Conservation (phyloP, 1,140 invertebrate genomes). For the Ditylenchus dipsaci region DNA sequence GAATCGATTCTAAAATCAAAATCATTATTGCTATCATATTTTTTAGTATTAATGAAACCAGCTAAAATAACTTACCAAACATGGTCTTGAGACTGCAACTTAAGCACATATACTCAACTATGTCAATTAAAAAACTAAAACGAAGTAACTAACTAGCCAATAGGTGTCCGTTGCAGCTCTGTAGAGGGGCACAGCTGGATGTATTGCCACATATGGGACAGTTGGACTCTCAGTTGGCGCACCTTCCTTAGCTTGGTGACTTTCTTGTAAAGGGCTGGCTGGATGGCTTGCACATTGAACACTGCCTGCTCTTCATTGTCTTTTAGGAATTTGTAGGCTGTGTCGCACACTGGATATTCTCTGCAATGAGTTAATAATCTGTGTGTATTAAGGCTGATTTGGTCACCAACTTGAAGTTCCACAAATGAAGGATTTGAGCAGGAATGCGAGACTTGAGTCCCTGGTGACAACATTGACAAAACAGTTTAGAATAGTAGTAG, state of each 20-base stretch:
- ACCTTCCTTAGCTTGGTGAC: constrained; percentile 34
- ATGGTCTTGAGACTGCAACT: constrained; percentile 5
- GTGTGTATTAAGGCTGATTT: constrained; percentile 10
- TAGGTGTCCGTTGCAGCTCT: constrained; percentile 14
- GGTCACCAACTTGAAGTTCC: constrained; percentile 65
- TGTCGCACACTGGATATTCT: constrained; percentile 75
- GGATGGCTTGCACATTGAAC: constrained; percentile 69
- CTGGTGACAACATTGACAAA: constrained; percentile 80
- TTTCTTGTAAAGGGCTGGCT: constrained; percentile 25
- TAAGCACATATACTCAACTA: constrained; percentile 1
- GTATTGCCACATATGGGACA: constrained; percentile 44
- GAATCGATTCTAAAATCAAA: constrained; percentile 19
- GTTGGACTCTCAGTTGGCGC: constrained; percentile 27
- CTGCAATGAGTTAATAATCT: constrained; percentile 25
- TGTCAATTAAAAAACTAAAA: neutral
- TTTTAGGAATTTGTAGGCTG: constrained; percentile 72
- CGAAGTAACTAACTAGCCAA: constrained; percentile 34
- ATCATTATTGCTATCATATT: neutral
- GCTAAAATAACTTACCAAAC: neutral
- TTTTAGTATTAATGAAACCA: no score
- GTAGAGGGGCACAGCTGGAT: constrained; percentile 27
- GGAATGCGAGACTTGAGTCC: constrained; percentile 74
- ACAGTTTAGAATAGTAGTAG: constrained; percentile 78
- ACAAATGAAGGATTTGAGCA: constrained; percentile 71
- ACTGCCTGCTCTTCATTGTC: constrained; percentile 75